Evolutionary conservation across 2,797 vertebrate genomes (phyloP).

Genomic region (Myotis daubentonii): DNA sequence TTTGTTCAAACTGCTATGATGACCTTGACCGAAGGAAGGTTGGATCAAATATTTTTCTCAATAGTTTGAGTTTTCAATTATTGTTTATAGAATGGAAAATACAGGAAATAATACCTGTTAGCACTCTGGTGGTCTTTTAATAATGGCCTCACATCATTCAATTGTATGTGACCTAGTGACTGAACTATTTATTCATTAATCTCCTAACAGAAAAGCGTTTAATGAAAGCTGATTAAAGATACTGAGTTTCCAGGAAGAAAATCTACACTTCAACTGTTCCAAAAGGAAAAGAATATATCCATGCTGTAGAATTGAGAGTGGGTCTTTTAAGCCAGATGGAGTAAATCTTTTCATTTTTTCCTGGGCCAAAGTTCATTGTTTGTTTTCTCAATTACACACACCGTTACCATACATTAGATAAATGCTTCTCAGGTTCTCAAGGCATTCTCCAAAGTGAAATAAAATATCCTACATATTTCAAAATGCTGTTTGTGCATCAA

Average conservation of each 20-base stretch:
- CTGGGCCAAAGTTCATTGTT: background rate
- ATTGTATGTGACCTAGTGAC: background rate
- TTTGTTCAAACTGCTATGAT: background rate
- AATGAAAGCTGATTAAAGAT: slow-evolving; percentile 15
- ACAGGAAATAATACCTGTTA: background rate
- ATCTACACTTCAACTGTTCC: background rate
- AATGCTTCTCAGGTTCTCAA: background rate
- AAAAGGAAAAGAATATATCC: background rate
- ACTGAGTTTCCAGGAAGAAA: background rate
- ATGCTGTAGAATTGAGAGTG: background rate
- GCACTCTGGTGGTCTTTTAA: background rate
- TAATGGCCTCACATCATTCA: background rate
- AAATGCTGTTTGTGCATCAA: background rate
- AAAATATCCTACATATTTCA: background rate
- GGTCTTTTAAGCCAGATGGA: background rate
- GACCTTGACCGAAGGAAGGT: background rate
- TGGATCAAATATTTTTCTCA: background rate
- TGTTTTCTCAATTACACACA: background rate
- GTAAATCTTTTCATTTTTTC: slow-evolving; percentile 21
- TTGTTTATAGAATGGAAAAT: background rate
- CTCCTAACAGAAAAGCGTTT: background rate
- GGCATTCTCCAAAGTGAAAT: background rate
- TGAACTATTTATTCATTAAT: background rate
- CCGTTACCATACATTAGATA: background rate
- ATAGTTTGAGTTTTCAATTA: background rate